Conservation (phyloP, 2,797 vertebrate genomes). For the Lepilemur ruficaudatus region DNA sequence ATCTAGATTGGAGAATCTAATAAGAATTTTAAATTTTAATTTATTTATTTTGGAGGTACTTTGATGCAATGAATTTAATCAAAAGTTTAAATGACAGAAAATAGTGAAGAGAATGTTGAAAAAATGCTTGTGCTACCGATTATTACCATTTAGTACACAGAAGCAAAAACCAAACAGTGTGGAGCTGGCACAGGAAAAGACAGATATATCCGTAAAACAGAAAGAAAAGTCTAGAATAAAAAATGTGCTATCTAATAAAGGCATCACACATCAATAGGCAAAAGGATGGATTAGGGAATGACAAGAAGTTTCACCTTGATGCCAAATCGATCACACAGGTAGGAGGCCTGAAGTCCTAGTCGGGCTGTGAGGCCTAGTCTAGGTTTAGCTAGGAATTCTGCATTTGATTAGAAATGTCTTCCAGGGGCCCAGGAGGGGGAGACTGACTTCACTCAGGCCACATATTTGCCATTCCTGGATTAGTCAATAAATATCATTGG, state of each 20-base stretch:
- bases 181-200: not conserved
- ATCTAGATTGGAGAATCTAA: constrained; percentile 23
- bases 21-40: constrained; percentile 14
- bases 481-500: constrained; percentile 56
- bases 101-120: not conserved
- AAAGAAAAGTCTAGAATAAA: constrained; percentile 7
- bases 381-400: constrained; percentile 23
- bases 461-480: constrained; percentile 56
- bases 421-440: not conserved
- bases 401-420: constrained; percentile 65
- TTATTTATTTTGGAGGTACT: constrained; percentile 12
- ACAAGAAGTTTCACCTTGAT: constrained; percentile 1
- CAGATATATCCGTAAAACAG: not conserved
- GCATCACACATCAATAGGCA: not conserved
- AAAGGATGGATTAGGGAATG: not conserved
- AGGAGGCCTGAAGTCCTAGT: not conserved
- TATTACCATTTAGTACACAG: not conserved
- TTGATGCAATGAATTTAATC: not conserved
- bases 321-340: not conserved
- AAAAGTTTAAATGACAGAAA: constrained; percentile 30
- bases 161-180: not conserved
- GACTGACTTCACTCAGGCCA: not conserved
- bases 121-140: not conserved
- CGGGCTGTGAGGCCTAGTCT: not conserved
- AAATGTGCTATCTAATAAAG: constrained; percentile 26